phyloP scores from a whole-genome alignment of 1,140 invertebrate genomes.

The Leptoteleia sp. region DNA sequence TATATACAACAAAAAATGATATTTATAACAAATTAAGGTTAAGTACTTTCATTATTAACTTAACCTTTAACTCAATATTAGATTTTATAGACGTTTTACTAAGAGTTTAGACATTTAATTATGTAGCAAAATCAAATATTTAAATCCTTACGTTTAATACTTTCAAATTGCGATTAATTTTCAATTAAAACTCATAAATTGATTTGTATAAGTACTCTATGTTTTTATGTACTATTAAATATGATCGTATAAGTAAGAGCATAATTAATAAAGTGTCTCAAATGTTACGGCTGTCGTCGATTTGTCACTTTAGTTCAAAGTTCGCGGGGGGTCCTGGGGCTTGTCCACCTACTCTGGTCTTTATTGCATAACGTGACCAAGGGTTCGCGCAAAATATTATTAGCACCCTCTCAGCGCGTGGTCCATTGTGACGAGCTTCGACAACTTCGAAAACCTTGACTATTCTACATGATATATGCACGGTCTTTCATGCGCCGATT shows the following conservation, averaged over 20 bases:
- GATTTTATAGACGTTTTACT: too few relatives aligned
- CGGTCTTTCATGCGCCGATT: conserved; percentile 18
- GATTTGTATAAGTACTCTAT: too few relatives aligned
- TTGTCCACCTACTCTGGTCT: conserved; percentile 40
- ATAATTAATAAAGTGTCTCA: conserved; percentile 59
- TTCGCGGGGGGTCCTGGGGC: conserved; percentile 33
- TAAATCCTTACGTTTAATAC: too few relatives aligned
- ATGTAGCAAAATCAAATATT: too few relatives aligned
- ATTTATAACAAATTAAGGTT: too few relatives aligned
- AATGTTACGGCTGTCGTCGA: conserved; percentile 50
- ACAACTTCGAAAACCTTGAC: conserved; percentile 35
- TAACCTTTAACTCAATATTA: too few relatives aligned
- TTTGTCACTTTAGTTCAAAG: conserved; percentile 46
- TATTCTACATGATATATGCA: conserved; percentile 61
- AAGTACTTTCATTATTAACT: too few relatives aligned
- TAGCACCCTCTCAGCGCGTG: conserved; percentile 56
- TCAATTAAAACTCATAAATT: too few relatives aligned
- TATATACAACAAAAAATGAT: too few relatives aligned
- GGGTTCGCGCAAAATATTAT: conserved; percentile 65
- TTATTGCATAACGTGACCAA: conserved; percentile 46
- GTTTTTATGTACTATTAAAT: too few relatives aligned
- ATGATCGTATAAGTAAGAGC: conserved; percentile 27
- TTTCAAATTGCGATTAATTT: too few relatives aligned
- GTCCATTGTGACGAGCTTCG: conserved; percentile 53
- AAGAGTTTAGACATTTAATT: too few relatives aligned